Conservation (phyloP, 2,797 vertebrate genomes). For the Antennarius maculatus region DNA sequence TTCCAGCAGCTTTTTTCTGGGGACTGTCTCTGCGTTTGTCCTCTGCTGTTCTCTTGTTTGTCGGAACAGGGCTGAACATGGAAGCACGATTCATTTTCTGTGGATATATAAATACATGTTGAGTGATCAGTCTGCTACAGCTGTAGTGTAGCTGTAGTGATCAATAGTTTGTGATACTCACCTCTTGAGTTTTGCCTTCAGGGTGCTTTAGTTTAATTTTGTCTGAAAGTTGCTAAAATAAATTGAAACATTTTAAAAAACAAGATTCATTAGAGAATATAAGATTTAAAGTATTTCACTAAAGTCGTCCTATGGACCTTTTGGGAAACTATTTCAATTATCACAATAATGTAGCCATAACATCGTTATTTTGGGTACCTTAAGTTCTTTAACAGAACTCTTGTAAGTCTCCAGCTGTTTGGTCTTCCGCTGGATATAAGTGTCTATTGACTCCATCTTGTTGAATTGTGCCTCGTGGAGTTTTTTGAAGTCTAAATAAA, state of each 20-base stretch:
- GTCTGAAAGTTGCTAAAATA: slow-evolving; percentile 67
- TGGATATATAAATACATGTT: slow-evolving; percentile 4
- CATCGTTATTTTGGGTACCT: slow-evolving; percentile 73
- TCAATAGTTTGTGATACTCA: slow-evolving; percentile 37
- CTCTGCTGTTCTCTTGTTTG: slow-evolving; percentile 48
- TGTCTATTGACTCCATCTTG: slow-evolving; percentile 96
- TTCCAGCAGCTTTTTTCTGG: slow-evolving; percentile 53
- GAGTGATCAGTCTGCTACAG: too few species aligned
- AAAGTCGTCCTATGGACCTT: too few species aligned
- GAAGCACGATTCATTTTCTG: slow-evolving; percentile 70
- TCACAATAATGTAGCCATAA: too few species aligned
- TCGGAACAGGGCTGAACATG: slow-evolving; percentile 81
- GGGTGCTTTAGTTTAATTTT: slow-evolving; percentile 53
- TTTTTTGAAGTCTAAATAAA: slow-evolving; percentile 91
- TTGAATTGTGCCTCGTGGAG: slow-evolving; percentile 92
- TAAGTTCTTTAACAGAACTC: slow-evolving; percentile 79
- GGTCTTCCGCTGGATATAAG: slow-evolving; percentile 88
- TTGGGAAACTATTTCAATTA: too few species aligned
- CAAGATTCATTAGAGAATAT: not conserved
- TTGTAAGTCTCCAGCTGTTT: slow-evolving; percentile 80
- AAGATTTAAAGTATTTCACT: not conserved
- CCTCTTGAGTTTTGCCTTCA: slow-evolving; percentile 56
- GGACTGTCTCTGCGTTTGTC: slow-evolving; percentile 62
- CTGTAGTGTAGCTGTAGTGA: not conserved
- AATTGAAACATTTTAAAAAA: slow-evolving; percentile 2